Evolutionary conservation across 2,113 vertebrate genomes (phyloP), one percentile per base, ranked within the genome.

Genomic region (Xiphophorus hellerii): DNA sequence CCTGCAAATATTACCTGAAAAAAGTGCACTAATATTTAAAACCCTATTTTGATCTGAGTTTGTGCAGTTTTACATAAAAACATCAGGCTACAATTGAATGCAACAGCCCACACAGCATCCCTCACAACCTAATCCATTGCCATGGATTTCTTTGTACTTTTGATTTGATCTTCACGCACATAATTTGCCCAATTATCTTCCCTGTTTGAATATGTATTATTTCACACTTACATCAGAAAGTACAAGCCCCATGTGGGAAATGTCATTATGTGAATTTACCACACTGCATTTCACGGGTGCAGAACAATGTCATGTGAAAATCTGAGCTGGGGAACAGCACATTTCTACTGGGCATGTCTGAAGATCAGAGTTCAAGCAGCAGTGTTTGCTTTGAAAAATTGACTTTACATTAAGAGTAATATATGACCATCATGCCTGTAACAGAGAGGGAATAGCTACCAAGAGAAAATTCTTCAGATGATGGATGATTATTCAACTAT

Each of bases 401-500:
- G 82, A 72, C 15, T 73, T 31, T 74, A 69, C 76, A 82, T 88
- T 87, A 84, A 69, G 73, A 67, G 72, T 44, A 28, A 81, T 72
- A 73, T 37, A 65, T 85, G 79, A 78, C 81, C 74, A 73, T 86
- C 66, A 79, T 30, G 62, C 81, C 69, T 35, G 22, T 35, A 72
- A 74, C 60, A 77, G 54, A 39, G 73, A 67, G 27, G 20, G 42
- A 73, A 62, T 10, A 62, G 51, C 54, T 33, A 14, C 37, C 33
- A 27, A 63, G 39, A 44, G 71, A n/a, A 74, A 71, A 29, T 60
- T 42, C 74, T 5, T 61, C 68, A 64, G 77, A 77, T 82, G 86
- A 89, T 80, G 73, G 77, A 87, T 84, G 66, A 87, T 87, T 76
- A 86, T 80, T 87, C 83, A 78, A 74, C 83, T 66, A 66, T 84